Percentiles rank a stretch among this genome's conserved stretches.
Evolutionary conservation across 2,113 vertebrate species (phyloP).

Genomic region (Acanthochromis polyacanthus): DNA sequence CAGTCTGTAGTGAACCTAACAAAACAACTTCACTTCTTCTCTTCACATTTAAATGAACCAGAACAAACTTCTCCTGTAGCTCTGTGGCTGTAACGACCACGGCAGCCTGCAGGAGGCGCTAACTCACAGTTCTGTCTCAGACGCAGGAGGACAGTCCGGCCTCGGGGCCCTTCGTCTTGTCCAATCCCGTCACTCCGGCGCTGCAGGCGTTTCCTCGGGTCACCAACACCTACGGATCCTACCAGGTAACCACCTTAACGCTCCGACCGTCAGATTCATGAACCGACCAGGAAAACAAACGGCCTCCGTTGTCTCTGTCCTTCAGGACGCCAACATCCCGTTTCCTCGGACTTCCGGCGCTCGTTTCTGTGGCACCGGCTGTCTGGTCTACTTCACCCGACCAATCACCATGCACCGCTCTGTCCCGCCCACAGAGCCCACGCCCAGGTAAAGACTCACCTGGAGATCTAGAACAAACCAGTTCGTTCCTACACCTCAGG

Average conservation of each 20-base stretch:
- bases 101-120: neutral
- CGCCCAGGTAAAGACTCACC: slow-evolving; percentile 86
- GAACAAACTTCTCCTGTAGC: no score
- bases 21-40: no score
- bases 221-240: slow-evolving; percentile 96
- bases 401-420: slow-evolving; percentile 96
- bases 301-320: neutral
- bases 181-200: slow-evolving; percentile 90
- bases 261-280: no score
- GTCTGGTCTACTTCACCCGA: slow-evolving; percentile 96
- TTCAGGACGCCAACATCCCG: slow-evolving; percentile 96
- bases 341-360: slow-evolving; percentile 98
- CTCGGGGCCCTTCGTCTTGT: slow-evolving; percentile 89
- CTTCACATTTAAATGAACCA: no score
- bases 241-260: slow-evolving; percentile 77
- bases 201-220: slow-evolving; percentile 94
- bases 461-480: no score
- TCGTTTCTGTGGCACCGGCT: slow-evolving; percentile 97
- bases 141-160: slow-evolving; percentile 92
- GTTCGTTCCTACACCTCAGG: no score
- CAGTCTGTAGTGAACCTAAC: neutral
- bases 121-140: slow-evolving; percentile 66
- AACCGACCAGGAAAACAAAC: neutral
- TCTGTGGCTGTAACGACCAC: neutral
- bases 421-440: slow-evolving; percentile 92